Evolutionary conservation across 1,140 invertebrate species (phyloP).

Genomic region (Pentalonia nigronervosa): DNA sequence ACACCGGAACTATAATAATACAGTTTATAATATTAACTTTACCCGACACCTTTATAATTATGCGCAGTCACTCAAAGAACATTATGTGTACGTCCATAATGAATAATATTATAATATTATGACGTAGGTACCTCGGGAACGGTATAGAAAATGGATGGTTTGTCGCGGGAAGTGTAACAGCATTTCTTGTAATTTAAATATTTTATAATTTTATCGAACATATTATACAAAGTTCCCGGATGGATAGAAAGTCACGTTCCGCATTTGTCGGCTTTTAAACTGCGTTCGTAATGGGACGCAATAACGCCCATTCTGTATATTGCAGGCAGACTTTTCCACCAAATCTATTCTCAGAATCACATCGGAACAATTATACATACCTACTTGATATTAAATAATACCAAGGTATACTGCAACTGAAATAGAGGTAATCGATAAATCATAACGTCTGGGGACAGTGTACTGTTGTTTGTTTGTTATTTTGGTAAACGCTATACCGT

Average conservation of each 20-base stretch:
- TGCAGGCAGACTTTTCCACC: not conserved
- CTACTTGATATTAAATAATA: not conserved
- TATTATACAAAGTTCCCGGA: not conserved
- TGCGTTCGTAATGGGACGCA: not conserved
- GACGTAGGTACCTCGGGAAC: not conserved
- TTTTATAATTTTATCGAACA: not conserved
- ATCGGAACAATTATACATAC: not conserved
- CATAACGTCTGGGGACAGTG: not conserved
- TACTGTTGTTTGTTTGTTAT: no score
- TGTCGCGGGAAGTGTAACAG: not conserved
- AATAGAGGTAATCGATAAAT: not conserved
- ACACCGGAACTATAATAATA: not conserved
- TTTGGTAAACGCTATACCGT: not conserved
- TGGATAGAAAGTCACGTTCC: slow-evolving; percentile 38
- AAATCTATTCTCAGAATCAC: not conserved
- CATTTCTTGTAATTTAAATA: slow-evolving; percentile 23
- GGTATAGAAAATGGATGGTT: not conserved
- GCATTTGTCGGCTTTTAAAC: not conserved
- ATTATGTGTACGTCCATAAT: not conserved
- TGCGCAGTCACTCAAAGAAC: not conserved
- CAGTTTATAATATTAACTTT: not conserved
- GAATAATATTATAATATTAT: not conserved
- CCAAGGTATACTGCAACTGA: not conserved
- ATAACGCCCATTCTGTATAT: not conserved
- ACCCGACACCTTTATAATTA: not conserved